A percentile compares a stretch with the other conserved stretches of the same genome.
phyloP scores from a whole-genome alignment of 1,140 invertebrate genomes.

The Leptinotarsa texana region DNA sequence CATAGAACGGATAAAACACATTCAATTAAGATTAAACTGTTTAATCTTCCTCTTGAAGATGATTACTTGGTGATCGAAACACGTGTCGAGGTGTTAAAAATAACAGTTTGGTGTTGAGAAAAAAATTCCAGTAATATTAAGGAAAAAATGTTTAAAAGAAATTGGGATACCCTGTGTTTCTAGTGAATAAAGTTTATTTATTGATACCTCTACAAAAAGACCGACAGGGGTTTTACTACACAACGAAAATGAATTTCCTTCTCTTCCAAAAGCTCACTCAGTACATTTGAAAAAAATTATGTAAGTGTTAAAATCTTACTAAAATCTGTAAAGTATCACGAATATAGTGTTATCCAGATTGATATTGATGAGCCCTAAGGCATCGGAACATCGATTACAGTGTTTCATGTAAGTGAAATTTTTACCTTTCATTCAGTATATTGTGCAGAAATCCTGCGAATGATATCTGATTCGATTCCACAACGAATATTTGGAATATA shows the following conservation, averaged over 20 bases:
- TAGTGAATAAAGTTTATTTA: constrained; percentile 44
- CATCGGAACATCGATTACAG: constrained; percentile 47
- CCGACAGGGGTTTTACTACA: constrained; percentile 53
- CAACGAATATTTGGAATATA: constrained; percentile 23
- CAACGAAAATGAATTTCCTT: constrained; percentile 50
- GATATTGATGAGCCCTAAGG: constrained; percentile 46
- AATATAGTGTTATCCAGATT: constrained; percentile 45
- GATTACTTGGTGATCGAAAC: no score
- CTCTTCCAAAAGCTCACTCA: constrained; percentile 50
- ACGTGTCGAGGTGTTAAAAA: no score
- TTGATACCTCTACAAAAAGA: constrained; percentile 47
- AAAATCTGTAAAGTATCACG: constrained; percentile 47
- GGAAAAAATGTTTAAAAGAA: not conserved
- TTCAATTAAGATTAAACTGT: no score
- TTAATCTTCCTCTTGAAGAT: no score
- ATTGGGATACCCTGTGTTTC: constrained; percentile 37
- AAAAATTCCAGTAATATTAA: no score
- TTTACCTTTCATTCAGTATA: no score
- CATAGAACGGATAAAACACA: no score
- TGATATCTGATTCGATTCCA: no score
- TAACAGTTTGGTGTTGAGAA: no score
- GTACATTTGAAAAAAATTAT: constrained; percentile 51
- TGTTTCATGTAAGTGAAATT: no score
- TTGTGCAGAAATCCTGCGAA: no score
- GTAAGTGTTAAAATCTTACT: constrained; percentile 47